Conservation (phyloP, 2,797 vertebrate genomes). For the Myotis vivesi region DNA sequence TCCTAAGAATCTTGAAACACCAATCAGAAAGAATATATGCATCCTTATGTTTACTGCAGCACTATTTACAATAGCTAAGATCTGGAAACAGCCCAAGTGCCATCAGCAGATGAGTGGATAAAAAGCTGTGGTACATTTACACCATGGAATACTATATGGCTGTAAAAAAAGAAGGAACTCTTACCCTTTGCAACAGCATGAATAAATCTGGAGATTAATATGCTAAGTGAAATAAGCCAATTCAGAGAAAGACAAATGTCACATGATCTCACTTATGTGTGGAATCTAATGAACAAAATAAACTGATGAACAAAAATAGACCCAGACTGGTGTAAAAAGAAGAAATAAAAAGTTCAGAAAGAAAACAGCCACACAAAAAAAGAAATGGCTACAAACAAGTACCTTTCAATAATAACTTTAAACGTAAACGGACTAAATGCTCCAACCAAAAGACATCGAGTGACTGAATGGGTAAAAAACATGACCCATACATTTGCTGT, state of each 20-base stretch:
- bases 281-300: background rate
- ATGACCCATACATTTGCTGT: no score
- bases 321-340: no score
- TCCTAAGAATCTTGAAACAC: background rate
- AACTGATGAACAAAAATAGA: background rate
- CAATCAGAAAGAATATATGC: background rate
- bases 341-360: no score
- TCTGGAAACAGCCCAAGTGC: no score
- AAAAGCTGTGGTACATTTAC: background rate
- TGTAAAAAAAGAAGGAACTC: background rate
- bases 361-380: no score
- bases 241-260: background rate
- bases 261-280: background rate
- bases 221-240: background rate
- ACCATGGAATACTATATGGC: background rate
- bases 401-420: no score
- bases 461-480: no score
- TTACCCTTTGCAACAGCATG: background rate
- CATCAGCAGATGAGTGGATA: background rate
- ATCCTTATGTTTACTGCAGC: background rate
- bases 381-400: no score
- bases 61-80: background rate
- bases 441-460: no score
- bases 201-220: background rate
- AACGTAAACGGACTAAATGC: no score